Base-by-base conservation (phyloP, 2,888 invertebrate genomes). In the Cephus rjabovi region DNA sequence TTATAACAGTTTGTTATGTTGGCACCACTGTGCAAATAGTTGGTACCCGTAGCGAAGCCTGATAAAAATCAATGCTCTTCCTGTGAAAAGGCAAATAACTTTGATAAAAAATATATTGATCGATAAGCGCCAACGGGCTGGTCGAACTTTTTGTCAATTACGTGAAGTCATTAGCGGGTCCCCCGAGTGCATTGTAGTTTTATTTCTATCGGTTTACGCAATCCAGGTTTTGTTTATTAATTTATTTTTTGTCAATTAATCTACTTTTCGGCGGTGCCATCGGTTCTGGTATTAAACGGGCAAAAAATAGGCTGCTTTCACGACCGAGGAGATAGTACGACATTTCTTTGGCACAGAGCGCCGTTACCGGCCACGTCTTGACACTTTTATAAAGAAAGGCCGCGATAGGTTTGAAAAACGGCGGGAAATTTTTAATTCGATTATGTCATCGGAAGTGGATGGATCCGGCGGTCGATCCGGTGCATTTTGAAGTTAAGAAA, bases 141-240 rank as follows among this genome's bases (percentile, higher is more conserved):
- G 12, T 30, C 23, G 35, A 34, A 30, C 23, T 74, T 74, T 74
- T 74, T 35, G 6, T 35, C 34, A 34, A 74, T 74, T 74, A 74
- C 74, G 74, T 74, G 74, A 74, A 74, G 11, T 35, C 74, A 74
- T 35, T 71, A 74, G 35, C 74, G 23, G 35, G 34, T 3, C 34
- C 30, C 12, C 23, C 30, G 15, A 30, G 15, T 33, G 15, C 71
- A 33, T 71, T 12, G 9, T 31, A 71, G 71, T 71, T 33, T 71
- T 71, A 71, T 34, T 12, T 12, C 31, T 31, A 12, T 71, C 31
- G 0, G 71, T 23, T 71, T 71, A 31, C 71, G 31, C 31, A 71
- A 71, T 71, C 33, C 15, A 15, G 71, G 71, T 71, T 71, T 71
- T 71, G 71, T 71, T 71, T 71, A 71, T 71, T 71, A 15, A 71